Evolutionary conservation across 2,888 invertebrate genomes (phyloP), one percentile per base, ranked within the genome.

Genomic region (Crioceris asparagi): DNA sequence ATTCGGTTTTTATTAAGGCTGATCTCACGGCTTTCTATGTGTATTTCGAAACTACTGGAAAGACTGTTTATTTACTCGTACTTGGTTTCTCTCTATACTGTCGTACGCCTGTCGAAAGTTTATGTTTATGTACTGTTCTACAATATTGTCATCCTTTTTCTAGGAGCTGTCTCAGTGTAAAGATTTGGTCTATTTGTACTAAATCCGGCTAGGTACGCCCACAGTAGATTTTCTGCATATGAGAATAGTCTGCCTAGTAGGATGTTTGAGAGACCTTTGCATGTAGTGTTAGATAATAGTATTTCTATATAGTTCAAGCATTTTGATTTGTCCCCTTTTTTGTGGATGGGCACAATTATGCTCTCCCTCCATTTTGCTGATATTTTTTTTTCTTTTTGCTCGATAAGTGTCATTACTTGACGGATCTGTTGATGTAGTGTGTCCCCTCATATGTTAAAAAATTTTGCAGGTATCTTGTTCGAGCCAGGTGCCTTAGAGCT

Each of bases 401-500:
- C 8, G 7, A 29, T 29, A 29, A 29, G 29, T 6, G 7, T 29
- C 12, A 29, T 29, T 29, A 29, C 7, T 29, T 11, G 8, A 12
- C 12, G 29, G 12, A 29, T 29, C 6, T 29, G 29, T n/a, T n/a
- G n/a, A n/a, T n/a, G n/a, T n/a, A 10, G n/a, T 7, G 12, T 29
- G 29, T 29, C 11, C 12, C 11, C 29, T 11, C 29, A 10, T n/a
- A n/a, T n/a, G 7, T 29, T 29, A n/a, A 29, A 12, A 17, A 32
- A 32, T 32, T 32, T 11, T 8, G 17, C 32, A 11, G 17, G 32
- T 32, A 15, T 29, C 7, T 16, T 7, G 17, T 32, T 17, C 17
- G 32, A 32, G 15, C n/a, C 32, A 32, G 32, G 15, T 32, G 15
- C 17, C 32, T 32, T 32, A 11, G 8, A 32, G 12, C 16, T 32